Base-by-base conservation (phyloP, 2,797 vertebrate species). In the Melanotaenia nigrans region DNA sequence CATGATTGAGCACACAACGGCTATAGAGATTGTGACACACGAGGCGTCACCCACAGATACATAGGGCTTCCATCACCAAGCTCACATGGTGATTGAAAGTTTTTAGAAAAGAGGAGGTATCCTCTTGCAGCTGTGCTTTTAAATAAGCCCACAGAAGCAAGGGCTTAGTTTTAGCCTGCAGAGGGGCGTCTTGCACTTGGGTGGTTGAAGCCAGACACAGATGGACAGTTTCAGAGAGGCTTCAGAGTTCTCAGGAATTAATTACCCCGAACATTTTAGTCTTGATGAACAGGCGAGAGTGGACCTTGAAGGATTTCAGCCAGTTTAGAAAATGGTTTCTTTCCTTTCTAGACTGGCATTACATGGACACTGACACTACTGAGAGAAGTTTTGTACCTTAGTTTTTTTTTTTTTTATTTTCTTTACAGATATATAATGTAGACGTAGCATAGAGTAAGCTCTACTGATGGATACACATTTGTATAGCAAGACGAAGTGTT, bases 1-100 rank as follows among this genome's bases (percentile, higher is more conserved):
- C 74, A 65, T 83, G 77, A 87, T 87, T 36, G 96, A 96, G 81
- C 93, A 90, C 51, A 90, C 89, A 36, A 80, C 93, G 0, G 94
- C 93, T 80, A 94, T 96, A 87, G 96, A 97, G 84, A 95, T 96
- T 8, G 93, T 96, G 83, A 95, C 96, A 59, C 96, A 98, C 12
- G 97, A 98, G 70, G 96, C 95, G 0, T 97, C 96, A n/a, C 96
- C 96, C 0, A 92, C 94, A 4, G 96, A 99, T 92, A 99, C 98
- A 96, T 99, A 99, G 94, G 85, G 69, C 58, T 84, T 83, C 63
- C 80, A 61, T 68, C 74, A 80, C 67, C 83, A 70, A 54, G 78
- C 61, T 86, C 73, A 77, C 79, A 13, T 62, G 73, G 89, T 90
- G 91, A 78, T 90, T 90, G 84, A 85, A 81, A 86, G 84, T 80